phyloP scores from a whole-genome alignment of 2,113 vertebrate species.

The Microtus montanus region DNA sequence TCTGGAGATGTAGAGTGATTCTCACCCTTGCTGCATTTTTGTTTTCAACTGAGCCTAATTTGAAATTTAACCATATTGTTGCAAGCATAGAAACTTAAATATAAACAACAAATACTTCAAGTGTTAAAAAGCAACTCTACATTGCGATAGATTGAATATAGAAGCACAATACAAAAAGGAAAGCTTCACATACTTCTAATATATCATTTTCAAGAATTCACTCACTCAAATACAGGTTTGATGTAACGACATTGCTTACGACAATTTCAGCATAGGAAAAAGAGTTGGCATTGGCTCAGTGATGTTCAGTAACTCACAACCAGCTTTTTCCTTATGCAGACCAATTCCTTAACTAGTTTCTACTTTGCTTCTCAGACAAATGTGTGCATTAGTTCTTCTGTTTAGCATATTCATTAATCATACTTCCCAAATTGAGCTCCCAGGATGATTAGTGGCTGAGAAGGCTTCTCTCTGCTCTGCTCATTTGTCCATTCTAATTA shows the following conservation, averaged over 20 bases:
- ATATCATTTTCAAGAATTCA: neutral
- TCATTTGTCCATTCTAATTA: conserved; percentile 56
- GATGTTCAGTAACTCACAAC: neutral
- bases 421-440: neutral
- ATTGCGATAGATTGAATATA: neutral
- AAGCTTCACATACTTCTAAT: neutral
- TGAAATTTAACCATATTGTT: neutral
- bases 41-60: neutral
- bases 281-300: neutral
- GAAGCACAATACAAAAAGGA: neutral
- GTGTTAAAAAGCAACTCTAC: conserved; percentile 7
- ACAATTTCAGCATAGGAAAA: neutral
- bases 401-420: conserved; percentile 57
- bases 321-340: neutral
- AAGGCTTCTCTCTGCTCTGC: conserved; percentile 12
- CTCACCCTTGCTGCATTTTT: neutral
- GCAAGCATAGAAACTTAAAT: neutral
- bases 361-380: conserved; percentile 38
- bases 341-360: neutral
- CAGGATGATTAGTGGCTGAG: neutral
- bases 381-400: conserved; percentile 30
- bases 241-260: neutral
- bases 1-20: neutral
- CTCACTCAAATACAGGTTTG: neutral
- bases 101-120: neutral